Conservation (phyloP, 2,113 vertebrate species). For the Pardalotus punctatus region DNA sequence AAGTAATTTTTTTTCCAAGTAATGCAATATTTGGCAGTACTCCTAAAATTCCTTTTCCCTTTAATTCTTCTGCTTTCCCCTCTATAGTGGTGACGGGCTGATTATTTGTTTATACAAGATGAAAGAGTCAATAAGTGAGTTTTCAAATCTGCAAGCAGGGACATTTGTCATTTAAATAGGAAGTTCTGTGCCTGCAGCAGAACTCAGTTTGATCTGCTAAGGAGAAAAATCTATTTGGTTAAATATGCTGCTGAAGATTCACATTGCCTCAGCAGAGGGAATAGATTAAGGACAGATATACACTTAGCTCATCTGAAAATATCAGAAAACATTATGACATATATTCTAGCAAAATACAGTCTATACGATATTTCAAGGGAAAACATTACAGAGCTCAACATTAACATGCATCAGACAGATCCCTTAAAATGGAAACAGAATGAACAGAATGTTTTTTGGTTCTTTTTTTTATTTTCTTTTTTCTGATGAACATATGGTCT, state of each 20-base stretch:
- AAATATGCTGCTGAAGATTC: constrained; percentile 72
- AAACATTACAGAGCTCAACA: background rate
- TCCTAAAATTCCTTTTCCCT: constrained; percentile 22
- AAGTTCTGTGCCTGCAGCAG: constrained; percentile 70
- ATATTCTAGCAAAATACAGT: constrained; percentile 3
- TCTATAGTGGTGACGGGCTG: constrained; percentile 13
- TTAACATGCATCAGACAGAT: background rate
- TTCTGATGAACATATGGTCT: constrained; percentile 41
- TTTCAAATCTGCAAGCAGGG: constrained; percentile 53
- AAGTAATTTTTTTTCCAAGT: constrained; percentile 35
- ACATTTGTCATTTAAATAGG: constrained; percentile 77
- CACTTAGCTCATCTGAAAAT: constrained; percentile 60
- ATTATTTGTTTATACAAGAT: constrained; percentile 69
- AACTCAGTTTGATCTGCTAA: constrained; percentile 65
- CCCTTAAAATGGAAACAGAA: background rate
- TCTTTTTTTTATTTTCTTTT: background rate
- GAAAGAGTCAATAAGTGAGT: constrained; percentile 65
- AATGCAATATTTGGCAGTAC: constrained; percentile 52
- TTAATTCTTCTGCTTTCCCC: constrained; percentile 13
- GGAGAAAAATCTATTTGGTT: constrained; percentile 71
- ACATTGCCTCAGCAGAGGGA: constrained; percentile 54
- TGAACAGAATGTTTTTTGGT: background rate
- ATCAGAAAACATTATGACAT: constrained; percentile 59
- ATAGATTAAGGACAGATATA: constrained; percentile 68
- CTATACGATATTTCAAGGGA: background rate